Conservation (phyloP, 1,140 invertebrate genomes). For the Aphidius ervi region DNA sequence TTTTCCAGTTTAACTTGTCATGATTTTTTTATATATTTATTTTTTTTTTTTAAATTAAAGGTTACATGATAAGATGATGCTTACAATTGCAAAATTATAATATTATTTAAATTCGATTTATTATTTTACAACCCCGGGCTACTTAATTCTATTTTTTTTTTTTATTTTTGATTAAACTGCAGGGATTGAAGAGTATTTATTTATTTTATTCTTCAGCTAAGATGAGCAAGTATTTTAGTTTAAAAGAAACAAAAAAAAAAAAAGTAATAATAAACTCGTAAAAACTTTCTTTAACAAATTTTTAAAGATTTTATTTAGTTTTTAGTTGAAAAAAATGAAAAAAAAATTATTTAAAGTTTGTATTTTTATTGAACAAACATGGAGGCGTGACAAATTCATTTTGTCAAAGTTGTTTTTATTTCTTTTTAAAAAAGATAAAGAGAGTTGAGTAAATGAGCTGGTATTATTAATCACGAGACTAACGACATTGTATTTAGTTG, state of each 20-base stretch:
- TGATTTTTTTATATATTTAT: too few relatives aligned
- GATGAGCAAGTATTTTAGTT: not conserved
- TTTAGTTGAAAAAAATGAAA: not conserved
- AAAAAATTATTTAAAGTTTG: not conserved
- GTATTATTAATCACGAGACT: slow-evolving; percentile 37
- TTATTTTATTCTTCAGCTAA: not conserved
- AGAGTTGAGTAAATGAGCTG: slow-evolving; percentile 16
- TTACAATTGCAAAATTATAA: too few relatives aligned
- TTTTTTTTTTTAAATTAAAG: too few relatives aligned
- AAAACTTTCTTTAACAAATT: not conserved
- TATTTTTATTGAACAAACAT: slow-evolving; percentile 16
- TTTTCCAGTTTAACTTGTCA: too few relatives aligned
- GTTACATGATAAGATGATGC: too few relatives aligned
- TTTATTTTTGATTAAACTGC: too few relatives aligned
- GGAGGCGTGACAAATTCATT: slow-evolving; percentile 3
- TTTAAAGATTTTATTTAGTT: not conserved
- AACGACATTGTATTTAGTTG: slow-evolving; percentile 26
- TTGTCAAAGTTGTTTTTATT: not conserved
- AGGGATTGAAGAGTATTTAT: too few relatives aligned
- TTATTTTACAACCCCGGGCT: too few relatives aligned
- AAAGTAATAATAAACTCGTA: not conserved
- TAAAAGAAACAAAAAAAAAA: slow-evolving; percentile 2
- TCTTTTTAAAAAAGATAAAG: slow-evolving; percentile 3
- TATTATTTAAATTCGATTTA: too few relatives aligned
- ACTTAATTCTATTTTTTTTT: too few relatives aligned